A percentile compares a stretch with the other conserved stretches of the same genome.
Evolutionary conservation across 2,888 invertebrate genomes (phyloP).

Genomic region (Scaptomyza caliginosa): DNA sequence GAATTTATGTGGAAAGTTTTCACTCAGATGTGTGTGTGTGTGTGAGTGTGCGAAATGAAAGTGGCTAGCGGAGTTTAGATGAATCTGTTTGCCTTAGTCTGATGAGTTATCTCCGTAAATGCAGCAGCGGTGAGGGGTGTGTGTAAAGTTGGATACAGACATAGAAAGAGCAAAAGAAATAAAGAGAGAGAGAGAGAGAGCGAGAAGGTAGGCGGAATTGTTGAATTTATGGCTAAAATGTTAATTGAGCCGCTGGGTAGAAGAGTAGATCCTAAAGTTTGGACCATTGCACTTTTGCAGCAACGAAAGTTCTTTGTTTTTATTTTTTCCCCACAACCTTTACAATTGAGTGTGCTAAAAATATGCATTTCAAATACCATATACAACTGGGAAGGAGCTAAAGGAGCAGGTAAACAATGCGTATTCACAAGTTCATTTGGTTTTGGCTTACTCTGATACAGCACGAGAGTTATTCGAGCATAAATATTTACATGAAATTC

Average conservation of each 20-base stretch:
- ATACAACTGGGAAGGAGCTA: background rate
- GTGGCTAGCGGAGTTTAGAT: constrained; percentile 76
- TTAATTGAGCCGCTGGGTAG: constrained; percentile 64
- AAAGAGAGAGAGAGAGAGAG: background rate
- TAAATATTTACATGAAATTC: too few species aligned
- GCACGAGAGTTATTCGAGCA: too few species aligned
- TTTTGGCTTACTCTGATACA: too few species aligned
- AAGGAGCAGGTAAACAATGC: constrained; percentile 21
- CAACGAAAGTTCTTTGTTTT: constrained; percentile 37
- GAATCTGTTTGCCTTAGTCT: constrained; percentile 77
- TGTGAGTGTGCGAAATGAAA: constrained; percentile 59
- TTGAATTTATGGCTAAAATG: constrained; percentile 70
- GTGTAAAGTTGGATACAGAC: background rate
- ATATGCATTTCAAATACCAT: constrained; percentile 25
- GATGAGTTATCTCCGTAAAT: constrained; percentile 74
- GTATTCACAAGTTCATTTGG: constrained; percentile 19
- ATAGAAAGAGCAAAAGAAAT: background rate
- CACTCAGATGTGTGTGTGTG: constrained; percentile 34
- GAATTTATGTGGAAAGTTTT: constrained; percentile 77
- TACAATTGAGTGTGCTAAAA: constrained; percentile 6
- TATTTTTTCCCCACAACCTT: constrained; percentile 18
- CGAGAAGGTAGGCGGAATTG: constrained; percentile 47
- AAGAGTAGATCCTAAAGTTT: constrained; percentile 33
- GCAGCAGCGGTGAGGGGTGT: constrained; percentile 37
- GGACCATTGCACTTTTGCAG: constrained; percentile 20